A percentile compares a stretch with the other conserved stretches of the same genome.
Conservation (phyloP, 2,888 invertebrate genomes). For the Muscina levida region DNA sequence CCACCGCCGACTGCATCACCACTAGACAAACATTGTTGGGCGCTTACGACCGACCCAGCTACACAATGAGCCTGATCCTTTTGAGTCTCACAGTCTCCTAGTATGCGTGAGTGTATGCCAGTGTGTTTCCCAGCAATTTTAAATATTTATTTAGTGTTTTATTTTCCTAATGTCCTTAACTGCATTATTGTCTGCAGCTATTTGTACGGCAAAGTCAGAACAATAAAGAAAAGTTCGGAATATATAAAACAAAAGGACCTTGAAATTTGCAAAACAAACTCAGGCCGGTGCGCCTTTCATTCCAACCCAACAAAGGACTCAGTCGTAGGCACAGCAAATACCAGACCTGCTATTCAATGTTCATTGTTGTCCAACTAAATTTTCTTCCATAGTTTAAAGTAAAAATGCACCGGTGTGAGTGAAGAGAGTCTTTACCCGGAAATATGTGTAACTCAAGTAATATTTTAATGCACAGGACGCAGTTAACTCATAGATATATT, state of each 20-base stretch:
- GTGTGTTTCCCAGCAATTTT: background rate
- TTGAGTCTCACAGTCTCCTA: background rate
- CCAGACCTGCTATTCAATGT: no score
- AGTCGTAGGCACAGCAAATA: no score
- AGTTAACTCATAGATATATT: no score
- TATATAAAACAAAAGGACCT: constrained; percentile 52
- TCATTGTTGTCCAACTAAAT: no score
- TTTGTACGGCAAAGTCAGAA: constrained; percentile 39
- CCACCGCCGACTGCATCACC: no score
- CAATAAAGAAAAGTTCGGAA: constrained; percentile 20
- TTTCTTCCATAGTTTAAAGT: no score
- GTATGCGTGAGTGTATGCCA: background rate
- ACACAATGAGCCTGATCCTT: background rate
- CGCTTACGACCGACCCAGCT: background rate
- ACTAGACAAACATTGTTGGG: background rate
- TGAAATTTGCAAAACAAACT: constrained; percentile 48
- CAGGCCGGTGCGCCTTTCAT: no score
- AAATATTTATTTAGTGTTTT: constrained; percentile 28
- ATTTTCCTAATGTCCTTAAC: constrained; percentile 45
- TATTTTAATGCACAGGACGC: no score
- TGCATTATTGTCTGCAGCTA: constrained; percentile 51
- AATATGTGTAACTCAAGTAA: no score
- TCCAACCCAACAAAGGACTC: no score
- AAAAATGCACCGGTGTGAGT: no score
- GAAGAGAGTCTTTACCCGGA: no score